Base-by-base conservation (phyloP, 2,888 invertebrate species). In the Pilophorus perplexus region DNA sequence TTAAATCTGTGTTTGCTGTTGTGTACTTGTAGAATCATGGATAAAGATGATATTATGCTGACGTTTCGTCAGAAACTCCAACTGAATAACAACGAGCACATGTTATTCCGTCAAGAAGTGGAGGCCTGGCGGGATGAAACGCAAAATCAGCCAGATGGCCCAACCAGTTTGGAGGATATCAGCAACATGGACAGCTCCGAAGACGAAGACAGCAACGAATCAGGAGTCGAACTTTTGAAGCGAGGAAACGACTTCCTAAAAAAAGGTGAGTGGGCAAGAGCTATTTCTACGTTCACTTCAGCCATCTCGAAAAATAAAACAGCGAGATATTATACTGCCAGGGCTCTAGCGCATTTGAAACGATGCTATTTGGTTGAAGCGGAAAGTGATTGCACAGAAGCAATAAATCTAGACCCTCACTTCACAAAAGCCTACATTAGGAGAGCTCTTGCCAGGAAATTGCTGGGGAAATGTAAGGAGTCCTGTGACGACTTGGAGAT, bases 381-480 rank as follows among this genome's bases (percentile, higher is more conserved):
- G 0, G 86, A 90, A 74, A 81, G 82, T 0, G 95, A 96, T 77
- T 94, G 94, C 74, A 85, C 87, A 0, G 80, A 83, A 64, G 92
- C 96, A 0, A 78, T 96, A 2, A 81, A 84, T 67, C 78, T 93
- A 4, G 91, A 95, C 76, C 81, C 84, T 0, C 82, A 82, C 0
- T 93, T 93, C 72, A 85, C 89, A 0, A 96, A 96, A 78, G 93
- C 94, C 0, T 83, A 89, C 69, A 87, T 88, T 71, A 82, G 95
- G 1, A 82, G 95, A 71, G 90, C 90, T 72, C 83, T 84, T 67
- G 91, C 87, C 0, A 82, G 90, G 67, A 85, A 87, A 73, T 82
- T 81, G 3, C 79, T 92, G 0, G 85, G 87, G 25, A 87, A 88
- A 46, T 81, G 86, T 16, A 79, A 84, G 16, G 83, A 86, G 42